Evolutionary conservation across 1,140 invertebrate species (phyloP), one percentile per base, ranked within the genome.

Genomic region (Brachionus asplanchnoidis): DNA sequence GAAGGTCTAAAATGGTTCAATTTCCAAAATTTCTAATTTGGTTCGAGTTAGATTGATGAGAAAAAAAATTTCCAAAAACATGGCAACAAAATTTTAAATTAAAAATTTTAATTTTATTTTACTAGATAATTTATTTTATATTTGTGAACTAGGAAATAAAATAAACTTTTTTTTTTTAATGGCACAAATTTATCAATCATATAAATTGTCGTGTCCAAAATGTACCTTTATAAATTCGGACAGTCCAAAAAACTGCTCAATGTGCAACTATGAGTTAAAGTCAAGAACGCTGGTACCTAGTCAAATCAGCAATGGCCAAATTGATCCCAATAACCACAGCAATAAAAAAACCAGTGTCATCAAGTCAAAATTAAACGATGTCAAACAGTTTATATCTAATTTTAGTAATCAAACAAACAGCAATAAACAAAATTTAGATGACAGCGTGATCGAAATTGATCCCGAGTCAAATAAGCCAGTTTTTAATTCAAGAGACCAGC

Each of bases 371-470:
- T 50, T 77, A 50, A 77, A 77, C 42, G 79, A 82, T 82, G 53
- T 82, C 5, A 82, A 82, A 17, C 36, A 60, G 20, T 65, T 82
- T 68, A 68, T 82, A 17, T 65, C 32, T 7, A 44, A 56, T 82
- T 20, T 65, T 36, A 28, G 36, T 65, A 82, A 40, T 65, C 17
- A 50, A 9, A 50, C 17, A 5, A 65, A 56, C n/a, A 32, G 3
- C 20, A 20, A 12, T 26, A 82, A 65, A 44, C 20, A 82, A 23
- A 65, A 60, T 82, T 65, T 82, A 65, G 79, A 82, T 44, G 53
- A 82, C 53, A 68, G 65, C 53, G 65, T 82, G 36, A 82, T 82
- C 12, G 79, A 82, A 82, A 82, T 82, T 11, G 79, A 82, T 68
- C 32, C 79, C 8, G 32, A 65, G 40, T 65, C 79, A 14, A 68